A percentile compares a stretch with the other conserved stretches of the same genome.
Evolutionary conservation across 2,888 invertebrate genomes (phyloP).

Genomic region (Spicauda simplicius): DNA sequence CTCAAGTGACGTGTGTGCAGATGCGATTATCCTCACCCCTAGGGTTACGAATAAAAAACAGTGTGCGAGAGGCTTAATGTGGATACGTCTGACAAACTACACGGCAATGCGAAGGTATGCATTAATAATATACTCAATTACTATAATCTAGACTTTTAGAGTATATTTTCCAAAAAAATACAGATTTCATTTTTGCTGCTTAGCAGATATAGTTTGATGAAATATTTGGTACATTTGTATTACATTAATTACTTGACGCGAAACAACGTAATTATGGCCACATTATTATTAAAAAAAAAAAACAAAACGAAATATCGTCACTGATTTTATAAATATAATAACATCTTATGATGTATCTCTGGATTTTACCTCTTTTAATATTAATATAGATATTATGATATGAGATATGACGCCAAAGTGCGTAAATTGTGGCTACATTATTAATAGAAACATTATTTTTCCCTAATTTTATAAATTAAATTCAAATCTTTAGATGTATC

Average conservation of each 20-base stretch:
- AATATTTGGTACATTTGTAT: too few species aligned
- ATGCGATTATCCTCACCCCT: slow-evolving; percentile 74
- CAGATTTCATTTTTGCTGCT: neutral
- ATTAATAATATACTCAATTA: too few species aligned
- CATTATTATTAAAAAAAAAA: too few species aligned
- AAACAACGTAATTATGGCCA: too few species aligned
- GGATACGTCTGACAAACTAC: neutral
- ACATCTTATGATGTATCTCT: neutral
- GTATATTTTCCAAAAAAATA: neutral
- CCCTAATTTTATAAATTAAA: neutral
- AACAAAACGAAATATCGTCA: neutral
- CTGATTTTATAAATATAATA: neutral
- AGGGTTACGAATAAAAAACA: slow-evolving; percentile 55
- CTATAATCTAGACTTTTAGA: too few species aligned
- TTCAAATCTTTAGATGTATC: neutral
- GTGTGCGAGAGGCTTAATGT: neutral
- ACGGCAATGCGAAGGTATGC: neutral
- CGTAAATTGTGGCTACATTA: too few species aligned
- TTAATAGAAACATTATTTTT: too few species aligned
- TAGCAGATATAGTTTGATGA: neutral
- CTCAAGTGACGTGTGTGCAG: slow-evolving; percentile 73
- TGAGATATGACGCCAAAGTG: too few species aligned
- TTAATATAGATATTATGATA: too few species aligned
- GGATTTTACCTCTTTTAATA: neutral
- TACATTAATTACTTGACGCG: too few species aligned